These are phyloP conservation scores for Cottoperca gobio DNA, from an alignment of 2,797 vertebrate genomes.

Conservation along the genomic window DNA sequence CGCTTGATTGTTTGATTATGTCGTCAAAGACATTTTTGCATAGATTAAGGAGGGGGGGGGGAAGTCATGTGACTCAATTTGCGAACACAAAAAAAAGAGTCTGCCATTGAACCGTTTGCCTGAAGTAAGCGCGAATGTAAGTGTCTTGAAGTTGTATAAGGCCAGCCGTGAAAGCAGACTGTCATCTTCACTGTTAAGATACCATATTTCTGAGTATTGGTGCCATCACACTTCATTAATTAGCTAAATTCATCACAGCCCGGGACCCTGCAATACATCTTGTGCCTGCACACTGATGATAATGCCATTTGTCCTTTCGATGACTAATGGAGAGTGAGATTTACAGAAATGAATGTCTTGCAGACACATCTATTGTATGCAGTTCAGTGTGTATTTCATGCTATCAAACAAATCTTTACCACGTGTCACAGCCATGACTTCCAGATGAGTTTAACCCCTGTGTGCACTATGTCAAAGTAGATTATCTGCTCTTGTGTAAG, in stretches of 20 bases:
- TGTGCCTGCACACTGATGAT: slow-evolving; percentile 48
- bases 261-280: slow-evolving; percentile 20
- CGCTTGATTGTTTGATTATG: slow-evolving; percentile 53
- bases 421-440: slow-evolving; percentile 3
- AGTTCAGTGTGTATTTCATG: slow-evolving; percentile 19
- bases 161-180: slow-evolving; percentile 30
- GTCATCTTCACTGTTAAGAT: slow-evolving; percentile 38
- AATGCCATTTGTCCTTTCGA: slow-evolving; percentile 54
- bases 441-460: slow-evolving; percentile 44
- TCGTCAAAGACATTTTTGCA: slow-evolving; percentile 34
- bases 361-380: slow-evolving; percentile 36
- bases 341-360: slow-evolving; percentile 42
- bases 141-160: slow-evolving; percentile 13
- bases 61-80: background rate
- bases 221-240: slow-evolving; percentile 66
- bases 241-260: slow-evolving; percentile 60
- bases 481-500: slow-evolving; percentile 10
- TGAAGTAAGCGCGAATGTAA: background rate
- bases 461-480: slow-evolving; percentile 22
- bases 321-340: slow-evolving; percentile 47
- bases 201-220: slow-evolving; percentile 53
- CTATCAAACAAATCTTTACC: slow-evolving; percentile 29
- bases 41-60: slow-evolving; percentile 8
- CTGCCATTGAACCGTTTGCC: background rate
- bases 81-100: background rate